Conservation (phyloP, 2,888 invertebrate genomes). For the Cheilosia vulpina region DNA sequence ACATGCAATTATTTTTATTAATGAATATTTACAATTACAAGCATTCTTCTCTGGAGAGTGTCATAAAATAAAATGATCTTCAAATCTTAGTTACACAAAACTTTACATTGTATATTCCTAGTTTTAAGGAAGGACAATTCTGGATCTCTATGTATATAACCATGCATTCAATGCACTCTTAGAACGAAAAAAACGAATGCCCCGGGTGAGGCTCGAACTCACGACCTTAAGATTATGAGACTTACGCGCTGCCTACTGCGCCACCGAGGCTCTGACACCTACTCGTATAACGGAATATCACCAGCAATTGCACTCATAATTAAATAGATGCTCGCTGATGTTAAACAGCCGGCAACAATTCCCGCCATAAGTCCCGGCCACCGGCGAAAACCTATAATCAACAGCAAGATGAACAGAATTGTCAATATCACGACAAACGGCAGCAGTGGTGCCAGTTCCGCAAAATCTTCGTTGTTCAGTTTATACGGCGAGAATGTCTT, state of each 20-base stretch:
- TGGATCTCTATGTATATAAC: too few species aligned
- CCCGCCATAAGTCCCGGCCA: constrained; percentile 78
- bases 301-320: constrained; percentile 63
- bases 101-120: too few species aligned
- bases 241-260: constrained; percentile 75
- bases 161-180: neutral
- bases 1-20: too few species aligned
- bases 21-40: too few species aligned
- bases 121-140: too few species aligned
- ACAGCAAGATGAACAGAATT: constrained; percentile 76
- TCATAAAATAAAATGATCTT: too few species aligned
- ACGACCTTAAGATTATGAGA: constrained; percentile 75
- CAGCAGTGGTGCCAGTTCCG: constrained; percentile 76
- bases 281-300: constrained; percentile 59
- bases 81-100: too few species aligned
- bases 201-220: constrained; percentile 78
- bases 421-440: constrained; percentile 77
- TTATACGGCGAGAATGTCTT: constrained; percentile 57
- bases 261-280: constrained; percentile 63
- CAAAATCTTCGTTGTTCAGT: constrained; percentile 58
- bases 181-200: constrained; percentile 74
- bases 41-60: too few species aligned
- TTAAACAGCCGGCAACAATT: constrained; percentile 77
- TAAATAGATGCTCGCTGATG: constrained; percentile 76
- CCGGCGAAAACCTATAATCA: constrained; percentile 76